phyloP scores from a whole-genome alignment of 2,797 vertebrate genomes.

The Okamejei kenojei region DNA sequence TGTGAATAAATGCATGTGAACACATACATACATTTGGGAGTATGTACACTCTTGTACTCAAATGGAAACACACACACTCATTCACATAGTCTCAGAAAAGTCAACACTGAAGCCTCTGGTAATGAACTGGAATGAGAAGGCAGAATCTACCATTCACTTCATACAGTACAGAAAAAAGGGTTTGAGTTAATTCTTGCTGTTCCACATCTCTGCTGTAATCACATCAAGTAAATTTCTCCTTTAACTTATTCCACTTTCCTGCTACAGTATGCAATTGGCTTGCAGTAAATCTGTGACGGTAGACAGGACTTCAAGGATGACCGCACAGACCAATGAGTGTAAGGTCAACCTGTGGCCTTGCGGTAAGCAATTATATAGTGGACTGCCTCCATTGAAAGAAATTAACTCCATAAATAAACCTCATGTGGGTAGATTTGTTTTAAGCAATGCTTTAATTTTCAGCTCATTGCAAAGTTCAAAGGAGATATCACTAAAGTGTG shows the following conservation, averaged over 20 bases:
- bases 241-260: constrained; percentile 49
- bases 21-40: too few relatives aligned
- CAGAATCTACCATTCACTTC: constrained; percentile 46
- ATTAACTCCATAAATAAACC: constrained; percentile 17
- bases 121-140: constrained; percentile 45
- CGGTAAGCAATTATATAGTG: constrained; percentile 43
- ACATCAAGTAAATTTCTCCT: constrained; percentile 52
- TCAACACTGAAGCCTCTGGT: constrained; percentile 42
- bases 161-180: constrained; percentile 24
- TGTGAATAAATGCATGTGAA: too few relatives aligned
- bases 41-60: too few relatives aligned
- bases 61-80: too few relatives aligned
- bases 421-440: not conserved
- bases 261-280: constrained; percentile 44
- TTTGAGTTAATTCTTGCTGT: constrained; percentile 46
- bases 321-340: constrained; percentile 45
- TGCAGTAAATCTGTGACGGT: constrained; percentile 47
- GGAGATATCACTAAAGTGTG: not conserved
- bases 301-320: constrained; percentile 50
- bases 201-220: constrained; percentile 50
- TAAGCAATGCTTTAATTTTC: not conserved
- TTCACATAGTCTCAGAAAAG: too few relatives aligned
- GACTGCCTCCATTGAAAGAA: not conserved
- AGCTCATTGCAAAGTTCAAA: not conserved
- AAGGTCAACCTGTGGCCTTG: constrained; percentile 42